Base-by-base conservation (phyloP, 2,113 vertebrate genomes). In the Lynx canadensis region DNA sequence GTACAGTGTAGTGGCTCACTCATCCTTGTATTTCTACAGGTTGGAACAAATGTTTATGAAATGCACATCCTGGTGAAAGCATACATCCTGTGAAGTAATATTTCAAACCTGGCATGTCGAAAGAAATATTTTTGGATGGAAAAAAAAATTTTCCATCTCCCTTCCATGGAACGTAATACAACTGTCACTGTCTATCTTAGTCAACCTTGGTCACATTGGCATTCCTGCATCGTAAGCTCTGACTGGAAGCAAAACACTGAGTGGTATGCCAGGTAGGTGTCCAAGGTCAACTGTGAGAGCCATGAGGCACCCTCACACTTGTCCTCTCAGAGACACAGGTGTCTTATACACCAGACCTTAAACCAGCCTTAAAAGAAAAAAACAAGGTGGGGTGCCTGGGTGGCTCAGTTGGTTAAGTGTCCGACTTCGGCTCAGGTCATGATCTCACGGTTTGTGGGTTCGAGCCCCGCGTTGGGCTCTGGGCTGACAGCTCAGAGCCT, bases 31-130 rank as follows among this genome's bases (percentile, higher is more conserved):
- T 85, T 83, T 87, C 31, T 86, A 65, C 29, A 55, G 25, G 80
- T 41, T 38, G 57, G 60, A 82, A 76, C 48, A 91, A 66, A 84
- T n/a, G 23, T 41, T 76, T 38, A 79, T 74, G 68, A 63, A 73
- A 50, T 60, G 29, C 5, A 65, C 15, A 33, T 50, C 57, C 33
- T 82, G 82, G 84, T 38, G 82, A 94, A 83, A 85, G 65, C 68
- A 86, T 57, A 69, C 92, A 66, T 45, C 89, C 33, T 52, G 60
- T 79, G 90, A 92, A 92, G 73, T 57, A 80, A 14, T 50, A 89
- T 80, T 92, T 78, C 73, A 97, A 89, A 50, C n/a, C n/a, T 63
- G 63, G 21, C 8, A 80, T 73, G n/a, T 50, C 36, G 93, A 95
- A 89, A 91, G 84, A 78, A 74, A 36, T 71, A 88, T 52, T 88